These are phyloP conservation scores for Geodia barretti DNA, from an alignment of 37 sponge, comb jelly and placozoan species.

Conservation along the genomic window DNA sequence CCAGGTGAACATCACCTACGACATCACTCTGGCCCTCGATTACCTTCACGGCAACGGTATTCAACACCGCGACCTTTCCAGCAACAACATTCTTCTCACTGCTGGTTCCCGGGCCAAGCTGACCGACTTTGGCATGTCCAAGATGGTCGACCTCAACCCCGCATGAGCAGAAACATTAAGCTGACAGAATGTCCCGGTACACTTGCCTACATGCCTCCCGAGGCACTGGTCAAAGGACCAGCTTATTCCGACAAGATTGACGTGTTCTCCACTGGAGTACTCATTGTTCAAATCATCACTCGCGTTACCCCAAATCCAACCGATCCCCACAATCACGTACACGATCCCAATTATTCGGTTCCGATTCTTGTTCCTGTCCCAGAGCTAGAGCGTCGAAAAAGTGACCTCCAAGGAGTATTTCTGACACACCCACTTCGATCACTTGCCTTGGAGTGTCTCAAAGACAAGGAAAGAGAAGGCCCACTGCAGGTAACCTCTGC, in stretches of 20 bases:
- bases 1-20: conserved; percentile 47
- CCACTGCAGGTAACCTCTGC: conserved; percentile 33
- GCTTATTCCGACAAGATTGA: conserved; percentile 54
- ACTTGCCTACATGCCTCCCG: conserved; percentile 56
- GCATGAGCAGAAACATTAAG: conserved; percentile 24
- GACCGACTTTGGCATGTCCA: conserved; percentile 52
- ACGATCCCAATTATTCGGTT: too few species aligned
- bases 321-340: too few species aligned
- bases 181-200: conserved; percentile 55
- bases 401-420: conserved; percentile 29
- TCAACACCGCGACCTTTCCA: conserved; percentile 57
- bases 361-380: too few species aligned
- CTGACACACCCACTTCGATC: conserved; percentile 15
- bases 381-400: conserved; percentile 35
- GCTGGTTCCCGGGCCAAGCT: conserved; percentile 33
- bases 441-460: conserved; percentile 33
- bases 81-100: conserved; percentile 50
- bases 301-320: conserved; percentile 48
- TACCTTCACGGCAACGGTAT: conserved; percentile 45
- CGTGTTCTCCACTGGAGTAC: conserved; percentile 42
- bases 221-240: conserved; percentile 41
- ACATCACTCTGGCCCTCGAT: conserved; percentile 40
- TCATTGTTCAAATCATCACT: conserved; percentile 34
- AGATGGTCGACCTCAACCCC: conserved; percentile 37
- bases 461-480: conserved; percentile 36